Base-by-base conservation (phyloP, 2,888 invertebrate species). In the Acrobasis repandana region DNA sequence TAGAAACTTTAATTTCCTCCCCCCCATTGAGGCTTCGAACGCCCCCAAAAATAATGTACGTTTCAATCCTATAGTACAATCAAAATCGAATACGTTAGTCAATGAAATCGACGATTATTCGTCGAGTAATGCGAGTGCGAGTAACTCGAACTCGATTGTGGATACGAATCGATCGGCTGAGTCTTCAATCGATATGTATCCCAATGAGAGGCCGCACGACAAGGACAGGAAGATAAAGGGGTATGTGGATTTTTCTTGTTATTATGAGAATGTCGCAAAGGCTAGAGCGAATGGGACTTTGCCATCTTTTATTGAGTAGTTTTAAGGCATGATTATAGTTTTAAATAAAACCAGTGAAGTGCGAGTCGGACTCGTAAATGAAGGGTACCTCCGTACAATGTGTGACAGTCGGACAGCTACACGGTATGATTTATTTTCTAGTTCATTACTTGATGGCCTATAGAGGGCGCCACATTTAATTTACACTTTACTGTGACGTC, bases 241-340 rank as follows among this genome's bases (percentile, higher is more conserved):
- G 0, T 98, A 98, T 78, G 97, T 98, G 0, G 96, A 97, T 82
- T 98, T 98, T 82, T 92, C 95, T 0, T 95, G 95, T 74, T 98
- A 96, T 88, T 96, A 95, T 72, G 93, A 93, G 63, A 96, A 95
- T 76, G 93, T 96, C 0, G 95, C 95, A 47, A 93, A 93, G 66
- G 95, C 95, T 2, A 92, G 93, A 65, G 87, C 88, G 65, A 94
- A 94, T 72, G 95, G 96, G 0, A 94, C 94, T 0, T 76, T 96
- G 62, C 96, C 96, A 1, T 87, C 92, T 65, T 94, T 93, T 75
- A 94, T 95, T 71, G 80, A 88, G 66, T 89, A 72, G 50, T 28
- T 43, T 38, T 14, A 38, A 11, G 10, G 10, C 2, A 38, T 38
- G 4, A 34, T 34, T 34, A 4, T 34, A 34, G 6, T 34, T n/a